Evolutionary conservation across 1,140 invertebrate species (phyloP), one percentile per base, ranked within the genome.

Genomic region (Ostrea edulis): DNA sequence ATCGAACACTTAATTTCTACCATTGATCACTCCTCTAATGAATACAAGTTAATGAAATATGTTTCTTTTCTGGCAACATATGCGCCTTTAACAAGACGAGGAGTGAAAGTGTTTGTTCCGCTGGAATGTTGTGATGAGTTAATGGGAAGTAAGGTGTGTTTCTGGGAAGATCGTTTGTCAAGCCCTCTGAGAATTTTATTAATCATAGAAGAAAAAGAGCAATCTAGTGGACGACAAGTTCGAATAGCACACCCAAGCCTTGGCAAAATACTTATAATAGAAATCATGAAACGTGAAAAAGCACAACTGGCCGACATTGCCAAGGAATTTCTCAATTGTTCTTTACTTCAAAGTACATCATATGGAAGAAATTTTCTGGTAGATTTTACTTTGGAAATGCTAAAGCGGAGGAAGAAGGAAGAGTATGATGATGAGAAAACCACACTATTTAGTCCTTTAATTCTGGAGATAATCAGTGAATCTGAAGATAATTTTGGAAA

Each of bases 81-180:
- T 25, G 54, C 51, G 11, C 53, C 62, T 0, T 84, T 35, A 20
- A 52, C 82, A 25, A 68, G 51, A 35, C 8, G 52, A 17, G 83
- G 68, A n/a, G 25, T 68, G 0, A 85, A 87, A 12, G 29, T 83
- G n/a, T 85, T 65, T 58, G 44, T 89, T 82, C 88, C 88, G 7
- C 9, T 89, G 8, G 88, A 87, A 54, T 89, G 88, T 68, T 89
- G 88, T 55, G 86, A 89, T 35, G 71, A 85, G 2, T 14, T 89
- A 22, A 89, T 89, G 86, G 65, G 65, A 68, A 68, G 65, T n/a
- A 68, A 54, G 55, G 11, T 7, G 9, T 14, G 5, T 55, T 55
- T 11, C 52, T 68, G 14, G 52, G n/a, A 81, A 44, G n/a, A n/a
- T 81, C 20, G 82, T 11, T 25, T 87, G 9, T 85, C 86, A 11